phyloP scores from a whole-genome alignment of 2,797 vertebrate genomes.

The Selene dorsalis region DNA sequence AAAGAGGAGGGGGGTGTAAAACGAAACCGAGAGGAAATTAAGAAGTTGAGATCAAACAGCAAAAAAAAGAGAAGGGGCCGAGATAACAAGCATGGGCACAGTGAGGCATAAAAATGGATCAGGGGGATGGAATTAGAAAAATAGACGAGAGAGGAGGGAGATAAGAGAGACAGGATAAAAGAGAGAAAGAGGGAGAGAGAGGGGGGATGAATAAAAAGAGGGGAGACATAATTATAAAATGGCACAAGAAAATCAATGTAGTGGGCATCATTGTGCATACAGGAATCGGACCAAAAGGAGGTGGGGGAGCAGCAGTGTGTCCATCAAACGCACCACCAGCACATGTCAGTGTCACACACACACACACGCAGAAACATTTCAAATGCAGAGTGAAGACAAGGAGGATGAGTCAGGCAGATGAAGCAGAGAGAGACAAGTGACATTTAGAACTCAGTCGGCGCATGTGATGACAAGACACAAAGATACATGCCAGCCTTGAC shows the following conservation, averaged over 20 bases:
- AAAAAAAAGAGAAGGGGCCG: constrained; percentile 50
- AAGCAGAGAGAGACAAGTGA: constrained; percentile 68
- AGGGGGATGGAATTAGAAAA: constrained; percentile 77
- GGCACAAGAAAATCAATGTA: constrained; percentile 75
- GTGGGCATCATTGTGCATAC: constrained; percentile 67
- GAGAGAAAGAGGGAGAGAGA: constrained; percentile 42
- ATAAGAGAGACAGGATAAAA: constrained; percentile 72
- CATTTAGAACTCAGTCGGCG: constrained; percentile 74
- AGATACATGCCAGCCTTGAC: constrained; percentile 55
- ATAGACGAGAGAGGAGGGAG: constrained; percentile 61
- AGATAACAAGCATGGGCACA: constrained; percentile 77
- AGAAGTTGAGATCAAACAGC: constrained; percentile 79
- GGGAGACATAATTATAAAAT: constrained; percentile 78
- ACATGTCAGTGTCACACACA: constrained; percentile 27
- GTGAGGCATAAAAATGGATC: constrained; percentile 78
- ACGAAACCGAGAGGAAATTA: constrained; percentile 75
- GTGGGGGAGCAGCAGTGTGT: constrained; percentile 60
- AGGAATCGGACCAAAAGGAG: constrained; percentile 61
- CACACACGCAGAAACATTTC: constrained; percentile 36
- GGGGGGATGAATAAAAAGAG: constrained; percentile 56
- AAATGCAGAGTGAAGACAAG: constrained; percentile 64
- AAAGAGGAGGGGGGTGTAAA: not conserved
- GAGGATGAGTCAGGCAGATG: constrained; percentile 65
- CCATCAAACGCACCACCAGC: constrained; percentile 57
- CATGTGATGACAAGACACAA: constrained; percentile 68